Conservation (phyloP, 2,113 vertebrate genomes). For the Tor tambroides region DNA sequence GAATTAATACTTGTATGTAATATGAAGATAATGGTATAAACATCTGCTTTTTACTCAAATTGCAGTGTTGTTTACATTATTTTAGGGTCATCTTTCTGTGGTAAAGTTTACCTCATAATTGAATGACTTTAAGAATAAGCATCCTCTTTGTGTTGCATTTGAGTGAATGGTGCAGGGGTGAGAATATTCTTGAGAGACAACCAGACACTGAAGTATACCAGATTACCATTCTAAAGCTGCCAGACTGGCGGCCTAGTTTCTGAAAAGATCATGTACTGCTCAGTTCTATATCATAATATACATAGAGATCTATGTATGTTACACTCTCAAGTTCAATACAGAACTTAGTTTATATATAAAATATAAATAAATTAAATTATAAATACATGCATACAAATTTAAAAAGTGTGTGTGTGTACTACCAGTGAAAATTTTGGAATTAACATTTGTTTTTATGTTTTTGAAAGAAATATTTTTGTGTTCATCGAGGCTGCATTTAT, state of each 20-base stretch:
- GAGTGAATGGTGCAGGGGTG: neutral
- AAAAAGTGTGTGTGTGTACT: too few relatives aligned
- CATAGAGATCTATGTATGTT: neutral
- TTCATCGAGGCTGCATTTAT: too few relatives aligned
- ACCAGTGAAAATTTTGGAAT: too few relatives aligned
- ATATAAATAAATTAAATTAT: too few relatives aligned
- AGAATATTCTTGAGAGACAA: neutral
- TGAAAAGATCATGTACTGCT: neutral
- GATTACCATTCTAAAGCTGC: slow-evolving; percentile 30
- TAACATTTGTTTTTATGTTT: too few relatives aligned
- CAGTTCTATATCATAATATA: neutral
- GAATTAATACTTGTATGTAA: neutral
- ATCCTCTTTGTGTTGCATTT: neutral
- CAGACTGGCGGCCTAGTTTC: slow-evolving; percentile 15
- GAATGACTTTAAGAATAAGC: neutral
- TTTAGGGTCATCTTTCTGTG: neutral
- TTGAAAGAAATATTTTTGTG: too few relatives aligned
- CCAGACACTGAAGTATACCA: neutral
- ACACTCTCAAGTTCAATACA: too few relatives aligned
- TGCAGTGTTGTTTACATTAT: neutral
- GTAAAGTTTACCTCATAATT: neutral
- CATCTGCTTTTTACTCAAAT: neutral
- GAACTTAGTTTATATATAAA: too few relatives aligned
- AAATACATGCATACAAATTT: too few relatives aligned
- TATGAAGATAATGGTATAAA: neutral